phyloP scores from a whole-genome alignment of 2,113 vertebrate genomes.

The western clawed frog (Xenopus tropicalis) region UCB_Xtro_10.0 CM004446.2:79396001-79396500 shows the following conservation, averaged over 20 bases:
- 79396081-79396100: constrained; percentile 45
- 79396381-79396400: constrained; percentile 69
- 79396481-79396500: constrained; percentile 62
- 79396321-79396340: constrained; percentile 70
- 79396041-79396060: constrained; percentile 46
- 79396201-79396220: constrained; percentile 74
- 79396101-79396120: constrained; percentile 52
- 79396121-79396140: constrained; percentile 69
- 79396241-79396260: constrained; percentile 71
- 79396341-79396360: constrained; percentile 76
- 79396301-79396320: constrained; percentile 82
- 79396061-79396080: constrained; percentile 16
- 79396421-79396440: constrained; percentile 72
- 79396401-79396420: constrained; percentile 68
- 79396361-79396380: constrained; percentile 67
- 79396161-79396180: constrained; percentile 75
- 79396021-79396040: not conserved
- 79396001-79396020: not conserved
- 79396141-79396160: constrained; percentile 72
- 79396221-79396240: constrained; percentile 78
- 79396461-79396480: constrained; percentile 73
- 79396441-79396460: constrained; percentile 80
- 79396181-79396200: constrained; percentile 67
- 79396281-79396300: constrained; percentile 78
- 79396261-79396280: constrained; percentile 80